These are phyloP conservation scores for Cassiopea xamachana DNA, from an alignment of 30 jellyfish, hydroid and myxozoan species.

Conservation along the genomic window DNA sequence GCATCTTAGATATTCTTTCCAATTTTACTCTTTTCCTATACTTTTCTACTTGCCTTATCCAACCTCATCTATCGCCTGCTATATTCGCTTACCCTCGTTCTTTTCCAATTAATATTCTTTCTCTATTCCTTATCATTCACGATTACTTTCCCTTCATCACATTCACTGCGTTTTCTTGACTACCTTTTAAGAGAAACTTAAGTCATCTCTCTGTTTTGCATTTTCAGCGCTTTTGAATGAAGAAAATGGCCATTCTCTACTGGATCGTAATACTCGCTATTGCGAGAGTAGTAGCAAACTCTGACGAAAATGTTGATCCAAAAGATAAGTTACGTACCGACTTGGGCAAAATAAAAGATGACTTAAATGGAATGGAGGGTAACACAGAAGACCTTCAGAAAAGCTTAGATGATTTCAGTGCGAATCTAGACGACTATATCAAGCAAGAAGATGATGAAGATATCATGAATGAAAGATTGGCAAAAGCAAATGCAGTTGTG, in stretches of 20 bases:
- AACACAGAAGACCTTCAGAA: neutral
- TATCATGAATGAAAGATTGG: neutral
- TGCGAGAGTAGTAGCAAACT: neutral
- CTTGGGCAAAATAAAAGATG: neutral
- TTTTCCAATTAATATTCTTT: neutral
- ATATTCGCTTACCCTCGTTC: neutral
- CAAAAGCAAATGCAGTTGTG: neutral
- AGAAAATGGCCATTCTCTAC: neutral
- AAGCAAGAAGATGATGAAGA: neutral
- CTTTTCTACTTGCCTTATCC: neutral
- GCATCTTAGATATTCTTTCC: neutral
- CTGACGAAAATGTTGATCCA: neutral
- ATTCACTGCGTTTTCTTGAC: no score
- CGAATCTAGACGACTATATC: neutral
- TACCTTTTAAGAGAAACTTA: neutral
- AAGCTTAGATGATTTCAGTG: neutral
- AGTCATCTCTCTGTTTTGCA: neutral
- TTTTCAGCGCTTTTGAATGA: neutral
- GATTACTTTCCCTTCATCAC: neutral
- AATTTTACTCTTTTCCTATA: neutral
- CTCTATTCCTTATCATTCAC: neutral
- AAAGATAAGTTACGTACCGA: neutral
- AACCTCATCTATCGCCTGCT: neutral
- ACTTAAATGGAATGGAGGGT: neutral
- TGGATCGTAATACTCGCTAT: neutral